A percentile compares a stretch with the other conserved stretches of the same genome.
Conservation (phyloP, 2,888 invertebrate genomes). For the Dolichopus griseipennis region DNA sequence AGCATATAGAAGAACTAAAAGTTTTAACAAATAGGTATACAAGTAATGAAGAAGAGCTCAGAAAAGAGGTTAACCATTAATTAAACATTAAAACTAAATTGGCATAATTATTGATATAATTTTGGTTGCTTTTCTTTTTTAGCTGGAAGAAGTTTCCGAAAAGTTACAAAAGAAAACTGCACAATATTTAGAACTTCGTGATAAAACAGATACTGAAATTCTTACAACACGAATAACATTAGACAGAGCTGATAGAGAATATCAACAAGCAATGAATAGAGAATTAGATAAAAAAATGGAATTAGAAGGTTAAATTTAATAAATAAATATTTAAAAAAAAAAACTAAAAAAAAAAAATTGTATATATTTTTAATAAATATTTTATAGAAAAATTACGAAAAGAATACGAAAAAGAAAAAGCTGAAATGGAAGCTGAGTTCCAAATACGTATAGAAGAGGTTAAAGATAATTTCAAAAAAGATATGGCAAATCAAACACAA, state of each 20-base stretch:
- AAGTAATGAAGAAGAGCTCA: constrained; percentile 48
- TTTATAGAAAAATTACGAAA: constrained; percentile 30
- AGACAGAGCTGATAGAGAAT: constrained; percentile 42
- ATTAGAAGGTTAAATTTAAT: constrained; percentile 28
- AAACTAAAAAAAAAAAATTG: background rate
- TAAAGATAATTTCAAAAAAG: constrained; percentile 41
- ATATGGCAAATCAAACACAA: constrained; percentile 47
- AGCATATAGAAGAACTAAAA: constrained; percentile 51
- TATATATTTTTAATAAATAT: background rate
- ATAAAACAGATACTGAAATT: constrained; percentile 51
- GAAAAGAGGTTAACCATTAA: constrained; percentile 49
- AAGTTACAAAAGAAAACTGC: constrained; percentile 44
- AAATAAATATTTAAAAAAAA: background rate
- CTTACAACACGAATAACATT: constrained; percentile 40
- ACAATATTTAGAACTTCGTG: constrained; percentile 36
- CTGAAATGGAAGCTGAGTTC: constrained; percentile 65
- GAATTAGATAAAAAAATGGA: constrained; percentile 39
- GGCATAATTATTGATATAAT: background rate
- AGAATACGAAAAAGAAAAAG: constrained; percentile 60
- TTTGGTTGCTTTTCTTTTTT: constrained; percentile 22
- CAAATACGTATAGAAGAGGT: constrained; percentile 51
- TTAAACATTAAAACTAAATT: background rate
- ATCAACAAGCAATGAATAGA: constrained; percentile 40
- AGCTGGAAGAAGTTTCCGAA: constrained; percentile 60
- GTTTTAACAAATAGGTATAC: constrained; percentile 50